phyloP scores from a whole-genome alignment of 1,140 invertebrate species.

The Temnothorax curvispinosus region DNA sequence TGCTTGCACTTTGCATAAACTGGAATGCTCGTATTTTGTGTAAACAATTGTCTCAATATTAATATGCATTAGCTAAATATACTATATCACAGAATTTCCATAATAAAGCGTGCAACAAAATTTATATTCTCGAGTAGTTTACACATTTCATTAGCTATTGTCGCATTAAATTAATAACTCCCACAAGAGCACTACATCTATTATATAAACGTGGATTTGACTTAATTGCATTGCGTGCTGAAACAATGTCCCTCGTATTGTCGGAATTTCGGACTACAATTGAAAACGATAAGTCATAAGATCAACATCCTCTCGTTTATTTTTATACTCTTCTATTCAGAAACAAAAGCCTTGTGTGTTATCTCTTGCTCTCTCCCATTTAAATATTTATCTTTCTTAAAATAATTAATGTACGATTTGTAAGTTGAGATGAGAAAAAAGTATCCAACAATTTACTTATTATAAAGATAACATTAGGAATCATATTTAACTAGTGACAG shows the following conservation, averaged over 20 bases:
- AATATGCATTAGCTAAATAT: neutral
- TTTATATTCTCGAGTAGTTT: conserved; percentile 37
- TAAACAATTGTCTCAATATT: conserved; percentile 17
- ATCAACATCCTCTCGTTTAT: conserved; percentile 13
- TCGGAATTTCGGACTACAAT: conserved; percentile 2
- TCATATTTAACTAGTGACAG: neutral
- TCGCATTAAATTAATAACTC: conserved; percentile 32
- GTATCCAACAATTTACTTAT: neutral
- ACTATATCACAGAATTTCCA: neutral
- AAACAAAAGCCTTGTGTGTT: neutral
- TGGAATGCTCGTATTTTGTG: neutral
- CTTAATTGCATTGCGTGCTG: conserved; percentile 12
- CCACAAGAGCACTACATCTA: conserved; percentile 9
- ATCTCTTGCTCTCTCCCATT: neutral
- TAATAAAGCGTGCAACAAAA: conserved; percentile 17
- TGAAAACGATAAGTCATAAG: conserved; percentile 31
- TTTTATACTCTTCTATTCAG: neutral
- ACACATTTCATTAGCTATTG: conserved; percentile 25
- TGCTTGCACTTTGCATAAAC: neutral
- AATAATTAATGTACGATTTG: neutral
- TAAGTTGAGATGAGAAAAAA: neutral
- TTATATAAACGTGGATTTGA: conserved; percentile 14
- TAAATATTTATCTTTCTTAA: conserved; percentile 3
- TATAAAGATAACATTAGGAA: neutral
- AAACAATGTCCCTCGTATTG: conserved; percentile 5